These are phyloP conservation scores for Galleria mellonella DNA, from an alignment of 1,140 invertebrate species.

Conservation along the genomic window DNA sequence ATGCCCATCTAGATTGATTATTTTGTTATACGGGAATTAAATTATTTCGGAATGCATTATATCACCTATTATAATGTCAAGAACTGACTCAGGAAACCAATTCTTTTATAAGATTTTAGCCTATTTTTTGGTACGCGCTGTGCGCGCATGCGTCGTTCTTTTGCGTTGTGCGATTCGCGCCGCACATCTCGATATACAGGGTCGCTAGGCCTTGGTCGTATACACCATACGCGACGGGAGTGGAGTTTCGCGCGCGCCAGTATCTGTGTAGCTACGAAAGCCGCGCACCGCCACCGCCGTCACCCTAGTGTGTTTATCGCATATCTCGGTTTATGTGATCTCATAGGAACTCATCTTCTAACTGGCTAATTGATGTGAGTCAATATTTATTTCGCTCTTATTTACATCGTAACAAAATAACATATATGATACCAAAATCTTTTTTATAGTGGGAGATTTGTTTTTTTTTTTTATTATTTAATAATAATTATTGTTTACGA, in stretches of 20 bases:
- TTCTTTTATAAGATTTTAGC: too few species aligned
- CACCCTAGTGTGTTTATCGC: neutral
- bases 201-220: neutral
- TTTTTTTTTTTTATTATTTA: too few species aligned
- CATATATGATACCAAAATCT: too few species aligned
- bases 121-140: neutral
- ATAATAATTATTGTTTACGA: too few species aligned
- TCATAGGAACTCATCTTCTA: slow-evolving; percentile 29
- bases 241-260: slow-evolving; percentile 17
- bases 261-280: slow-evolving; percentile 38
- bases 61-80: too few species aligned
- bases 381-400: slow-evolving; percentile 27
- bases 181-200: slow-evolving; percentile 26
- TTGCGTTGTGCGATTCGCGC: slow-evolving; percentile 4
- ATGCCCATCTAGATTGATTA: too few species aligned
- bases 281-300: slow-evolving; percentile 23
- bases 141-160: slow-evolving; percentile 18
- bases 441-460: too few species aligned
- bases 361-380: slow-evolving; percentile 37
- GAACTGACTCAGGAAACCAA: too few species aligned
- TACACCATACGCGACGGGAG: too few species aligned
- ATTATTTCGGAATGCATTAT: too few species aligned
- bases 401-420: too few species aligned
- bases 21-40: too few species aligned
- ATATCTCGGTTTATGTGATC: slow-evolving; percentile 33